Percentiles rank a stretch among this genome's conserved stretches.
Evolutionary conservation across 2,113 vertebrate species (phyloP).

Genomic region (Seriola dumerili): DNA sequence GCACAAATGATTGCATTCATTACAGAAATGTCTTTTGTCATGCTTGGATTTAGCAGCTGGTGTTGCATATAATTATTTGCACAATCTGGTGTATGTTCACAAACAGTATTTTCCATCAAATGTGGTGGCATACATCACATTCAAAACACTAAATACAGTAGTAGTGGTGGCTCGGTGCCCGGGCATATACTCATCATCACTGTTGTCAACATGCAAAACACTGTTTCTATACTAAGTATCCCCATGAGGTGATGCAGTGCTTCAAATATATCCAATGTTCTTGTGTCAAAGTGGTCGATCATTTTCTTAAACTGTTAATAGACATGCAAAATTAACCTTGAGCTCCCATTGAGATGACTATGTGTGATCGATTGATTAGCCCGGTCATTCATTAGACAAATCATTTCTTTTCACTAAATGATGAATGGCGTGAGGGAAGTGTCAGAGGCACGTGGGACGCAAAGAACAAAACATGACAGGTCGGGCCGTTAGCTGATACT

Average conservation of each 20-base stretch:
- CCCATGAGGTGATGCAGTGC: not conserved
- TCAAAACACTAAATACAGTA: slow-evolving; percentile 10
- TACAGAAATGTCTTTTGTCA: slow-evolving; percentile 64
- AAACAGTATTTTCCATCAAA: slow-evolving; percentile 24
- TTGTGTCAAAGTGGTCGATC: slow-evolving; percentile 44
- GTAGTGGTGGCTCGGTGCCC: not conserved
- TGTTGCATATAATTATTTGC: slow-evolving; percentile 59
- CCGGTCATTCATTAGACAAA: slow-evolving; percentile 51
- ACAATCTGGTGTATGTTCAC: slow-evolving; percentile 46
- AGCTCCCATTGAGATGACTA: slow-evolving; percentile 42
- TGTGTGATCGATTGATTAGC: slow-evolving; percentile 66
- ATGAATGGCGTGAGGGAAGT: slow-evolving; percentile 56
- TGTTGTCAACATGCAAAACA: not conserved
- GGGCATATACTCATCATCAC: not conserved
- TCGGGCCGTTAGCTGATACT: slow-evolving; percentile 45
- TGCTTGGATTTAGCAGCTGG: slow-evolving; percentile 61
- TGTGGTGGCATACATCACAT: slow-evolving; percentile 19
- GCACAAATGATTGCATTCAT: slow-evolving; percentile 65
- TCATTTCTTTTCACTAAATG: slow-evolving; percentile 50
- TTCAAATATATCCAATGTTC: not conserved
- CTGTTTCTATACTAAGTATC: not conserved
- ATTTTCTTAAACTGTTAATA: slow-evolving; percentile 50
- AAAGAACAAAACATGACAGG: slow-evolving; percentile 49
- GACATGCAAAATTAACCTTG: slow-evolving; percentile 65
- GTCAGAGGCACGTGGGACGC: slow-evolving; percentile 26